These are phyloP conservation scores for Peromyscus melanophrys DNA, from an alignment of 2,797 vertebrate genomes.

Conservation along the genomic window DNA sequence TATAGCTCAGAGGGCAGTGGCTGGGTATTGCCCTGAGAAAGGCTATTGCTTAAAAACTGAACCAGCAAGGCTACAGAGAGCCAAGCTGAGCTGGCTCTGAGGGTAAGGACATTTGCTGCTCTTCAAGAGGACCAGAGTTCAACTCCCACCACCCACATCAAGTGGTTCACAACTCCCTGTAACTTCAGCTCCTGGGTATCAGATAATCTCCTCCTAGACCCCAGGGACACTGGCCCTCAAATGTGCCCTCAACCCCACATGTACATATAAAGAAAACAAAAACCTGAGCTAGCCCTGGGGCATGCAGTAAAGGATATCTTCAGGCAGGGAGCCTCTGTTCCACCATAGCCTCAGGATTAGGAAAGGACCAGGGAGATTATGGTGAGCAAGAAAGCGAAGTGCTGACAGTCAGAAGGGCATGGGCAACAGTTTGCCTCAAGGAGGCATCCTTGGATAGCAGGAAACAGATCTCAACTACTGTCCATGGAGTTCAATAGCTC, in stretches of 20 bases:
- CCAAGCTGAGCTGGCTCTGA: neutral
- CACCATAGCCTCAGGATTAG: neutral
- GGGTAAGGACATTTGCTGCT: neutral
- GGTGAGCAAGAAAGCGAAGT: neutral
- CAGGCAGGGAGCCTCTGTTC: neutral
- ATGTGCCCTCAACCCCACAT: neutral
- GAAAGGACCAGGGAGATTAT: neutral
- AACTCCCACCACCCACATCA: neutral
- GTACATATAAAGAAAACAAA: neutral
- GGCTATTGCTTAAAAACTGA: neutral
- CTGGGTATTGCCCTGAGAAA: neutral
- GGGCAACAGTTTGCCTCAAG: neutral
- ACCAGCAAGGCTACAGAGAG: neutral
- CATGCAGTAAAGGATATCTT: neutral
- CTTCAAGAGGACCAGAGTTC: neutral
- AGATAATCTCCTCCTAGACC: neutral
- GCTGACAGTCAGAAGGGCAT: neutral
- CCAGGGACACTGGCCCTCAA: neutral
- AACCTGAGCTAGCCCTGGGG: neutral
- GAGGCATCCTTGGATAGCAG: neutral
- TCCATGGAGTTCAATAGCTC: neutral
- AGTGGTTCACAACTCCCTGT: neutral
- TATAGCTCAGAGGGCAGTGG: neutral
- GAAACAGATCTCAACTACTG: neutral
- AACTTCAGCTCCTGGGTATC: neutral